Percentiles rank a stretch among this genome's conserved stretches.
Evolutionary conservation across 2,888 invertebrate genomes (phyloP).

Genomic region (Dascillus cervinus): DNA sequence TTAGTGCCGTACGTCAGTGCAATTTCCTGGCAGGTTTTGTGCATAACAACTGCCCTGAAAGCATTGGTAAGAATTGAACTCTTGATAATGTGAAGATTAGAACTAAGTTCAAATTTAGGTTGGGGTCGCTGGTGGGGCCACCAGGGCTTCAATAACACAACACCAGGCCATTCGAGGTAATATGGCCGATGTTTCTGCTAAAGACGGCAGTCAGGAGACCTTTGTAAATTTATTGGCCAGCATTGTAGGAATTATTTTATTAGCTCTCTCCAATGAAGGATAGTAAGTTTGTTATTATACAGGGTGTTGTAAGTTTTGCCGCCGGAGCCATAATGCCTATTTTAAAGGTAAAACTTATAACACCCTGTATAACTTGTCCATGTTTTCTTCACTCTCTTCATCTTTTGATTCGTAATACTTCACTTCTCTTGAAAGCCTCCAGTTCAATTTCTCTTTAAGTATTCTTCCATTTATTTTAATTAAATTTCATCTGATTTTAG

Average conservation of each 20-base stretch:
- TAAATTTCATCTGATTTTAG: conserved; percentile 42
- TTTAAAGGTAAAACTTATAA: no score
- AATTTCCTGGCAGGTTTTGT: conserved; percentile 57
- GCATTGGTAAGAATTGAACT: conserved; percentile 65
- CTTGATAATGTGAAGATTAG: conserved; percentile 3
- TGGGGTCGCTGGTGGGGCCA: conserved; percentile 73
- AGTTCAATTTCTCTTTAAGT: no score
- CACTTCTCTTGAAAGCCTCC: not conserved
- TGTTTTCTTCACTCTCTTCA: no score
- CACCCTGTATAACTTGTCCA: no score
- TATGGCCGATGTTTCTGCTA: conserved; percentile 87
- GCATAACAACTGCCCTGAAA: conserved; percentile 68
- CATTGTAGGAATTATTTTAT: conserved; percentile 65
- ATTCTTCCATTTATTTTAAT: not conserved
- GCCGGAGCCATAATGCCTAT: no score
- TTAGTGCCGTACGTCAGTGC: conserved; percentile 58
- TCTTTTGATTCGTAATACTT: conserved; percentile 2
- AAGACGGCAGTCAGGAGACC: conserved; percentile 96
- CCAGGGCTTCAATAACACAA: conserved; percentile 85
- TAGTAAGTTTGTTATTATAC: conserved; percentile 39
- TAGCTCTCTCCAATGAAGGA: conserved; percentile 56
- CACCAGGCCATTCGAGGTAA: conserved; percentile 88
- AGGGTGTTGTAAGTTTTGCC: no score
- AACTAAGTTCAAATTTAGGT: conserved; percentile 26
- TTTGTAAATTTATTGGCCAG: conserved; percentile 87